Evolutionary conservation across 1,140 invertebrate genomes (phyloP), one percentile per base, ranked within the genome.

Genomic region (Littorina saxatilis): DNA sequence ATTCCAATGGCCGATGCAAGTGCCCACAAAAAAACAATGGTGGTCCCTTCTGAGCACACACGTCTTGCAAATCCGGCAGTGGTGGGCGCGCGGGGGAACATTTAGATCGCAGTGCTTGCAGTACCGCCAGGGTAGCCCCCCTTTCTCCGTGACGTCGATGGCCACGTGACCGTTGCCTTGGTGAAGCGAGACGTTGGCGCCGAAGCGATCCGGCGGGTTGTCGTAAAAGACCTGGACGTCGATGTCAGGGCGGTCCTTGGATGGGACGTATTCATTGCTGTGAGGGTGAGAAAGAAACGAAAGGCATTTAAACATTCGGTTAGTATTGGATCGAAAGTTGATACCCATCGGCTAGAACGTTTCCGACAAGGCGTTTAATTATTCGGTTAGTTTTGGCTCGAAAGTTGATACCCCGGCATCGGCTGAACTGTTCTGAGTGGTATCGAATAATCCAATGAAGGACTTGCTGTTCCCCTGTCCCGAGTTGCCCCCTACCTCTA

Each of bases 31-130:
- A 58, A 95, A 95, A 90, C 98, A 99, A 90, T 99, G 98, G 92
- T 99, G 98, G 91, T 99, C 98, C 85, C 98, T 94, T 90, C 97
- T 98, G 9, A 98, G 90, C 58, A 99, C 95, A 89, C 98, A 99
- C 9, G 90, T 27, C 73, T 85, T 68, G 76, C 88, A 88, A 27
- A 83, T 76, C 32, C 83, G 63, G 80, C 88, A 88, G 55, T 88
- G 87, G 63, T 83, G 82, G 13, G 85, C 58, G 39, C 88, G 81
- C 1, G 85, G 87, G 2, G 88, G 86, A 4, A 82, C 74, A 23
- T 73, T 35, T 40, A 86, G 81, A 35, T 84, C 37, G 82, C 82
- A 83, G 13, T 7, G 61, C 7, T 83, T 70, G 76, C 88, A 88
- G 73, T 82, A 86, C 0, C 50, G 73, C 84, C 85, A 85, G 0